Percentiles rank a stretch among this genome's conserved stretches.
Conservation (phyloP, 23 tunicate species). For the Aplidium turbinatum region DNA sequence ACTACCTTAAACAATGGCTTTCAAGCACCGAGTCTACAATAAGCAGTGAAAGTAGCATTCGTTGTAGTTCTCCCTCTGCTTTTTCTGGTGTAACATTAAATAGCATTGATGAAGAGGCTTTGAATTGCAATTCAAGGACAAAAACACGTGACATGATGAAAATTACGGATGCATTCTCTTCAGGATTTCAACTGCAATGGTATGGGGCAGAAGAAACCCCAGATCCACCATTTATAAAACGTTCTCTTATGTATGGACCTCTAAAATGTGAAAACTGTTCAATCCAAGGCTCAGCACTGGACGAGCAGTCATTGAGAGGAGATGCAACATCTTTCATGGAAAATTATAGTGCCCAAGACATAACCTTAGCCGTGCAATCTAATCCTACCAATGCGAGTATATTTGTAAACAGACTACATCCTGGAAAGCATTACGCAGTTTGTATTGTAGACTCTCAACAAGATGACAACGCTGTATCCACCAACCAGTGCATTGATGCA, state of each 20-base stretch:
- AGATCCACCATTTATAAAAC: constrained; percentile 50
- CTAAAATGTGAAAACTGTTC: constrained; percentile 68
- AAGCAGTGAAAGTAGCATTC: constrained; percentile 49
- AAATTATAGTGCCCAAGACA: constrained; percentile 21
- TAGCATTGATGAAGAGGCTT: constrained; percentile 55
- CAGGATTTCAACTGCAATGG: constrained; percentile 29
- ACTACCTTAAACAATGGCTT: constrained; percentile 69
- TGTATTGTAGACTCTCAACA: constrained; percentile 68
- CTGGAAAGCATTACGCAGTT: constrained; percentile 55
- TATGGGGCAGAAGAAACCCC: constrained; percentile 27
- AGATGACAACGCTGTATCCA: constrained; percentile 13
- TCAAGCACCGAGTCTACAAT: constrained; percentile 20
- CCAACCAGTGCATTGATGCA: constrained; percentile 40
- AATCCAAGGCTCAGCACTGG: background rate
- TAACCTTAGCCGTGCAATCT: background rate
- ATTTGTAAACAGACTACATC: constrained; percentile 20
- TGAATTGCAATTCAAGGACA: constrained; percentile 39
- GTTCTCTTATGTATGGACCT: constrained; percentile 56
- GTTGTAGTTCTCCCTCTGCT: constrained; percentile 54
- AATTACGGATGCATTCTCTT: background rate
- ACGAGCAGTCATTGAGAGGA: background rate
- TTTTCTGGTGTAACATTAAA: constrained; percentile 61
- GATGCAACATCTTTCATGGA: constrained; percentile 5
- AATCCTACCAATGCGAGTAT: constrained; percentile 41
- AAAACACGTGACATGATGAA: constrained; percentile 9